Percentiles rank a stretch among this genome's conserved stretches.
phyloP scores from a whole-genome alignment of 2,113 vertebrate species.

The Neopipo cinnamomea region DNA sequence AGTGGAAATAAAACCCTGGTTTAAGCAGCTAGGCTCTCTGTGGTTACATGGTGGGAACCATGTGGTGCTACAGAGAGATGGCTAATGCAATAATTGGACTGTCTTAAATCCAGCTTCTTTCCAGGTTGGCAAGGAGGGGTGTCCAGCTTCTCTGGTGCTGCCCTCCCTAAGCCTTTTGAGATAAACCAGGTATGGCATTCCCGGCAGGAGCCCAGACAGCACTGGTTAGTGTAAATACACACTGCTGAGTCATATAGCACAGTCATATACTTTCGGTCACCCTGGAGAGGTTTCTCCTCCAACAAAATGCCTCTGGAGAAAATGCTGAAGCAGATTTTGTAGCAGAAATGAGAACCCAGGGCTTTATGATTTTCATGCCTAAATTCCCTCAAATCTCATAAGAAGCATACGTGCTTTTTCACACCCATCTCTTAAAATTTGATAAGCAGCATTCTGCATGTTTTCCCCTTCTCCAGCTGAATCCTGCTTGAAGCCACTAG shows the following conservation, averaged over 20 bases:
- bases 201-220: background rate
- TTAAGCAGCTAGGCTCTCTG: background rate
- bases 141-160: background rate
- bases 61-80: accelerated
- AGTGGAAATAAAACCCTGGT: background rate
- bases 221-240: background rate
- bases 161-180: background rate
- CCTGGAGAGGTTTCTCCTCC: background rate
- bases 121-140: background rate
- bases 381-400: background rate
- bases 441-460: accelerated
- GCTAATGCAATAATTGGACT: background rate
- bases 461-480: background rate
- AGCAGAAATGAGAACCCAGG: background rate
- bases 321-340: background rate
- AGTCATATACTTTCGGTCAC: background rate
- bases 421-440: background rate
- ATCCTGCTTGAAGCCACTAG: background rate
- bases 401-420: background rate
- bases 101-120: background rate
- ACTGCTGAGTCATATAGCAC: background rate
- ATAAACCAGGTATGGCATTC: background rate
- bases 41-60: background rate
- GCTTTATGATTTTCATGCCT: background rate
- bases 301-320: background rate